phyloP scores from a whole-genome alignment of 1,140 invertebrate species.

The Alviniconcha marisindica region DNA sequence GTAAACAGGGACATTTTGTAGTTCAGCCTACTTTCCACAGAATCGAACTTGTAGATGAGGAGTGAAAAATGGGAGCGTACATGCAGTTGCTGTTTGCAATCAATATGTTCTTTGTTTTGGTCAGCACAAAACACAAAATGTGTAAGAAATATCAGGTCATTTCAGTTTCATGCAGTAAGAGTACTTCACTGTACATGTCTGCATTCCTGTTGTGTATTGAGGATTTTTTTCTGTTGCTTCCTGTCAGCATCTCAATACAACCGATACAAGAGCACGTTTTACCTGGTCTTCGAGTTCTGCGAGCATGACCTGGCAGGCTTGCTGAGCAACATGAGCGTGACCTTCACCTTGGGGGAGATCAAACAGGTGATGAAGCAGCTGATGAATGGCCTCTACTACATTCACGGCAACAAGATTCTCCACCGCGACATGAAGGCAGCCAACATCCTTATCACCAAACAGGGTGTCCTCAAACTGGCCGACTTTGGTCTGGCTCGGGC shows the following conservation, averaged over 20 bases:
- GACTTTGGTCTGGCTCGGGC: slow-evolving; percentile 84
- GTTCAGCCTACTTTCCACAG: no score
- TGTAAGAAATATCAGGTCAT: no score
- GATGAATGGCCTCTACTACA: slow-evolving; percentile 97
- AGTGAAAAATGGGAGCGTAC: no score
- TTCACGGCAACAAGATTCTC: slow-evolving; percentile 95
- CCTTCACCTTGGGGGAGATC: slow-evolving; percentile 96
- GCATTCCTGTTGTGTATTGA: no score
- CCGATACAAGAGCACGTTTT: slow-evolving; percentile 92
- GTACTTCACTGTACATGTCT: no score
- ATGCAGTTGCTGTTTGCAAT: no score
- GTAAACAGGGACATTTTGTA: no score
- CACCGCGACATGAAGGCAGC: slow-evolving; percentile 99
- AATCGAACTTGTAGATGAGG: no score
- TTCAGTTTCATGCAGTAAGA: no score
- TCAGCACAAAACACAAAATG: no score
- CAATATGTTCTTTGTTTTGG: no score
- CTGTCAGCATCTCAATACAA: slow-evolving; percentile 86
- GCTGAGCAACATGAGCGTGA: slow-evolving; percentile 96
- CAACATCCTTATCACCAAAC: slow-evolving; percentile 98
- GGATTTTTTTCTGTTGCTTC: background rate
- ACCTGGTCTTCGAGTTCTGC: slow-evolving; percentile 99
- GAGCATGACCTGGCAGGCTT: slow-evolving; percentile 99
- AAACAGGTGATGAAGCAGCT: slow-evolving; percentile 99
- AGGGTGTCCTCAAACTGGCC: slow-evolving; percentile 85